Conservation (phyloP, 2,797 vertebrate species). For the Columba guinea region DNA sequence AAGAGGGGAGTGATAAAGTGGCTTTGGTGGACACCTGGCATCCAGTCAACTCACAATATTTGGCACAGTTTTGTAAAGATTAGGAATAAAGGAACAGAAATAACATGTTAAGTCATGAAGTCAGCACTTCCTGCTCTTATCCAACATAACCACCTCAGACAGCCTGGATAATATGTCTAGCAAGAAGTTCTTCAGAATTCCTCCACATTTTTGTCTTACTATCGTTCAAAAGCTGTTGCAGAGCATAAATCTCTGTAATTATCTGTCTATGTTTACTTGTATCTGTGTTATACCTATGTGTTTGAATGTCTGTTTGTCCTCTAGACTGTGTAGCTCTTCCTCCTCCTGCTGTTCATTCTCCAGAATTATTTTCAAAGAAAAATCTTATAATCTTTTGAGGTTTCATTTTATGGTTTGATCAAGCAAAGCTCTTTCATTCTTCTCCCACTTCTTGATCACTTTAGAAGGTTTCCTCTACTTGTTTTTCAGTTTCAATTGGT, state of each 20-base stretch:
- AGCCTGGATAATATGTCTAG: background rate
- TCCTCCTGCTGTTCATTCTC: conserved; percentile 5
- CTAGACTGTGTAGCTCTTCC: background rate
- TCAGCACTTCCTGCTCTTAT: background rate
- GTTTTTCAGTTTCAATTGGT: background rate
- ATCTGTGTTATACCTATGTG: background rate
- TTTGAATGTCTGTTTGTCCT: background rate
- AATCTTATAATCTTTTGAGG: background rate
- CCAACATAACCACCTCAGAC: background rate
- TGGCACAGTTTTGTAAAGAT: background rate
- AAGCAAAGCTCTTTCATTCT: background rate
- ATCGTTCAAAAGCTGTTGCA: background rate
- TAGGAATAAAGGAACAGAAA: background rate
- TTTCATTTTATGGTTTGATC: background rate
- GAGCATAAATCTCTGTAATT: background rate
- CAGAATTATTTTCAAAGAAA: background rate
- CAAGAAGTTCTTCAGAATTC: background rate
- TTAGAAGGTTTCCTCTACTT: background rate
- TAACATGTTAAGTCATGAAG: background rate
- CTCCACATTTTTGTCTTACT: background rate
- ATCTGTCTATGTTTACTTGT: background rate
- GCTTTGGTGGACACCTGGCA: no score
- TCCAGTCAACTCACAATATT: no score
- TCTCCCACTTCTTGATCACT: background rate
- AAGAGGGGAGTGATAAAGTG: no score